Percentiles rank a stretch among this genome's conserved stretches.
phyloP scores from a whole-genome alignment of 2,888 invertebrate genomes.

The Diaphora mendica region DNA sequence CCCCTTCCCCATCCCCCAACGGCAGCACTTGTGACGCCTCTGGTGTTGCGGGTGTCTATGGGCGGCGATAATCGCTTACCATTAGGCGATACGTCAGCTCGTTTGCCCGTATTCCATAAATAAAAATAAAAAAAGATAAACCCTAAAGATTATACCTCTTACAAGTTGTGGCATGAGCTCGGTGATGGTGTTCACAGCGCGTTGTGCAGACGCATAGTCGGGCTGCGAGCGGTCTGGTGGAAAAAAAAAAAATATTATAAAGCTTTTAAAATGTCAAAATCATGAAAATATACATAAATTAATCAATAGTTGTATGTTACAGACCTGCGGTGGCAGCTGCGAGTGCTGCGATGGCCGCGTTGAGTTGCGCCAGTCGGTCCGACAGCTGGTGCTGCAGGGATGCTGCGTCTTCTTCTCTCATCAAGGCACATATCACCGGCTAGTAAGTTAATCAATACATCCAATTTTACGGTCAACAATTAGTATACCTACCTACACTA shows the following conservation, averaged over 20 bases:
- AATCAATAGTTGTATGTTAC: not conserved
- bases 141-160: conserved; percentile 24
- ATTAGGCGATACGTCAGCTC: too few species aligned
- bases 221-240: conserved; percentile 35
- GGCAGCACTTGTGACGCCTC: too few species aligned
- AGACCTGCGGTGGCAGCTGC: conserved; percentile 33
- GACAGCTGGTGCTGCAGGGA: conserved; percentile 25
- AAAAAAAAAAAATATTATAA: not conserved
- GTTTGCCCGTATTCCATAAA: too few species aligned
- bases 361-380: conserved; percentile 32
- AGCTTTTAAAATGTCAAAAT: not conserved
- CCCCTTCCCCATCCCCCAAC: too few species aligned
- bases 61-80: too few species aligned
- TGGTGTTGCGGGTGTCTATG: too few species aligned
- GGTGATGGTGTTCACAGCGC: conserved; percentile 32
- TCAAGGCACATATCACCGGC: conserved; percentile 28
- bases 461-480: not conserved
- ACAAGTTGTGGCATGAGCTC: conserved; percentile 39
- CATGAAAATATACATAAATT: not conserved
- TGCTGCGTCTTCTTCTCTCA: conserved; percentile 20
- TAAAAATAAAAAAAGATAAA: too few species aligned
- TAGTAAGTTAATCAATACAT: conserved; percentile 1
- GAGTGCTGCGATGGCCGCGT: conserved; percentile 42
- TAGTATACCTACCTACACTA: too few species aligned
- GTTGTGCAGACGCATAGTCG: conserved; percentile 41